Conservation (phyloP, 2,113 vertebrate species). For the Argyrosomus japonicus region DNA sequence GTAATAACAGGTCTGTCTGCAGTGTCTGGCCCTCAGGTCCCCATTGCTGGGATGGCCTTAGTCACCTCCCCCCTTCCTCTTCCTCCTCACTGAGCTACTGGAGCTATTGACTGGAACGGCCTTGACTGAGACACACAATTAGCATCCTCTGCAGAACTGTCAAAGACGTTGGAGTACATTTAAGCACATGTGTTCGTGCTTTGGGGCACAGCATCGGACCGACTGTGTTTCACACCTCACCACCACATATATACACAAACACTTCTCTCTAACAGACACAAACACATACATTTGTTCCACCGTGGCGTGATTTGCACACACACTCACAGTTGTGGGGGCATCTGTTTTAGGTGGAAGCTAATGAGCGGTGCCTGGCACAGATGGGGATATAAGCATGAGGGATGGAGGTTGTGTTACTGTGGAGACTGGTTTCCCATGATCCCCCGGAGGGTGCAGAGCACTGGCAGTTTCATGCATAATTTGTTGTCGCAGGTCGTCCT, state of each 20-base stretch:
- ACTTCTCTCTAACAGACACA: constrained; percentile 7
- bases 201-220: constrained; percentile 5
- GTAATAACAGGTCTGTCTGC: constrained; percentile 62
- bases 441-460: constrained; percentile 11
- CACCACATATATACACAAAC: constrained; percentile 9
- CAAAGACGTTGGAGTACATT: constrained; percentile 13
- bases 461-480: constrained; percentile 47
- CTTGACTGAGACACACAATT: constrained; percentile 54
- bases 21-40: constrained; percentile 52
- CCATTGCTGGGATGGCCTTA: constrained; percentile 30
- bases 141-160: constrained; percentile 23
- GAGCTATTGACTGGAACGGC: constrained; percentile 27
- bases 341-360: constrained; percentile 51
- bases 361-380: constrained; percentile 51
- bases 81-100: constrained; percentile 3
- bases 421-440: constrained; percentile 55
- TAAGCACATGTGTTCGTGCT: constrained; percentile 13
- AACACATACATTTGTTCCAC: background rate
- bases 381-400: constrained; percentile 9
- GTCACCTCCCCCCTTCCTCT: constrained; percentile 3
- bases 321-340: constrained; percentile 16
- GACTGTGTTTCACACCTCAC: constrained; percentile 24
- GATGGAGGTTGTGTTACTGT: constrained; percentile 47
- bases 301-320: background rate
- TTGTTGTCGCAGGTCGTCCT: constrained; percentile 54